A percentile compares a stretch with the other conserved stretches of the same genome.
Conservation (phyloP, 1,140 invertebrate genomes). For the Drosophila bifasciata region DNA sequence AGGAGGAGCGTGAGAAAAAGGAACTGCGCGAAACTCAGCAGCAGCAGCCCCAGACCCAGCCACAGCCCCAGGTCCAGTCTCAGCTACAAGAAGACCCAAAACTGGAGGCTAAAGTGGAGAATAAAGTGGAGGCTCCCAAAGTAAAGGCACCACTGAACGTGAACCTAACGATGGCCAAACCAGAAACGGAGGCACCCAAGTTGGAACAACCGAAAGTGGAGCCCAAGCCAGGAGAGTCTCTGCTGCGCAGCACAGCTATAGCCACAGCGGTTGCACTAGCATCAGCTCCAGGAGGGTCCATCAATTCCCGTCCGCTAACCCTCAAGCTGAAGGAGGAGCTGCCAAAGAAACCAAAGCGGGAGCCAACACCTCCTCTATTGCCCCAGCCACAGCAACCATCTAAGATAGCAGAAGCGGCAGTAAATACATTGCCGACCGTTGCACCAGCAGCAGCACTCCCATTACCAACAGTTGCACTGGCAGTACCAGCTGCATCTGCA, state of each 20-base stretch:
- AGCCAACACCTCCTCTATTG: constrained; percentile 7
- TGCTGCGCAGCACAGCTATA: constrained; percentile 49
- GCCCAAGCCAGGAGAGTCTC: constrained; percentile 66
- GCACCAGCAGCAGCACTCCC: not conserved
- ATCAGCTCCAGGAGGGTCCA: constrained; percentile 15
- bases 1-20: constrained; percentile 73
- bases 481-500: not conserved
- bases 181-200: constrained; percentile 6
- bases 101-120: constrained; percentile 14
- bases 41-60: constrained; percentile 6
- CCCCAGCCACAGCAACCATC: not conserved
- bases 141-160: not conserved
- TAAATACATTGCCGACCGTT: no score
- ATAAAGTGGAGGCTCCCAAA: constrained; percentile 40
- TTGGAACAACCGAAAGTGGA: constrained; percentile 32
- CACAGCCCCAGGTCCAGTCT: constrained; percentile 5
- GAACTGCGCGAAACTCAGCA: constrained; percentile 12
- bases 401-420: no score
- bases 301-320: constrained; percentile 28
- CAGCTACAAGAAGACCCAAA: constrained; percentile 2
- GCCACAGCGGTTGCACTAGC: not conserved
- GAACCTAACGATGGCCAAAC: not conserved
- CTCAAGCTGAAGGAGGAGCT: constrained; percentile 59
- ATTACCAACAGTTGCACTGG: not conserved
- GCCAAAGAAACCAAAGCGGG: constrained; percentile 58